These are phyloP conservation scores for Eunapius fragilis DNA, from an alignment of 37 sponge, comb jelly and placozoan genomes.

Conservation along the genomic window DNA sequence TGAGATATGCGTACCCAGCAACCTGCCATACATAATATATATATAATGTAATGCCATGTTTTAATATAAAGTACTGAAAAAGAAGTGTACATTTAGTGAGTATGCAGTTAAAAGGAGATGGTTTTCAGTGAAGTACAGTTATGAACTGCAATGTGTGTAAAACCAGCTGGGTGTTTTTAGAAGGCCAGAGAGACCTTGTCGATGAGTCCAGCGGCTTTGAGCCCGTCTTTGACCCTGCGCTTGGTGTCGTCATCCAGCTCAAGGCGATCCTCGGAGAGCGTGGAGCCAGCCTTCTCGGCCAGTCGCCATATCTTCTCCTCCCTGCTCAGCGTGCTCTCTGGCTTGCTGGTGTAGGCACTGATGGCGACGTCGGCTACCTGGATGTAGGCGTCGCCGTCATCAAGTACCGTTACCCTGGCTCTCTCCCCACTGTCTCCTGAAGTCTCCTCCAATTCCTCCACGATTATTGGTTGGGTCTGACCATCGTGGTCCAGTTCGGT, in stretches of 20 bases:
- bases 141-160: background rate
- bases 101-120: no score
- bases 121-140: background rate
- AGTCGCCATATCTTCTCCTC: slow-evolving; percentile 54
- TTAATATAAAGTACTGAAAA: no score
- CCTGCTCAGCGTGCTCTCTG: slow-evolving; percentile 2
- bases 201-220: background rate
- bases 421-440: background rate
- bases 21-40: no score
- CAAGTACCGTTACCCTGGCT: background rate
- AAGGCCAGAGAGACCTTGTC: slow-evolving; percentile 34
- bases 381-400: background rate
- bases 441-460: background rate
- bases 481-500: background rate
- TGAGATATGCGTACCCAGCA: background rate
- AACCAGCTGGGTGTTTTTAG: background rate
- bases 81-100: no score
- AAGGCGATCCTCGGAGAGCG: slow-evolving; percentile 15
- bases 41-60: no score
- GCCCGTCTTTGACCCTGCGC: slow-evolving; percentile 17
- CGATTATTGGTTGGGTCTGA: background rate
- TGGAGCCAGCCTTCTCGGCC: slow-evolving; percentile 51
- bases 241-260: slow-evolving; percentile 40
- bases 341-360: background rate
- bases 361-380: slow-evolving; percentile 2